Base-by-base conservation (phyloP, 1,140 invertebrate species). In the Episyrphus balteatus region DNA sequence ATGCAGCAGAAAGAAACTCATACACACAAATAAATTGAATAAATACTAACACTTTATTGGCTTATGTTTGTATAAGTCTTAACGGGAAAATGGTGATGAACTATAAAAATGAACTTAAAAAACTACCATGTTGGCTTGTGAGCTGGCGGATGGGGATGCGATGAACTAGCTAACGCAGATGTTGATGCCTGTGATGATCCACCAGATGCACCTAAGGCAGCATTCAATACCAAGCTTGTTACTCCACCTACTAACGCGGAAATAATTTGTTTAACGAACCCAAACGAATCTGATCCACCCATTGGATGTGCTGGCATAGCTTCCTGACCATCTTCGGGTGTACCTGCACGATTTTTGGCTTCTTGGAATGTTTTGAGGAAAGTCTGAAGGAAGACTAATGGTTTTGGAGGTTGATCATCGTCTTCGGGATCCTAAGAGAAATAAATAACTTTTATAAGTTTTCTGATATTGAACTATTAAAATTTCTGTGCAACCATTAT, bases 261-360 rank as follows among this genome's bases (percentile, higher is more conserved):
- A 10, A 61, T 54, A 37, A 68, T 57, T 30, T 65, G 61, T 42
- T 65, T 62, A 0, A 68, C 54, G 21, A 68, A 68, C 3, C 57
- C 54, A 1, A 56, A 55, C 0, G 64, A 65, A 49, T 65, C 61
- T 5, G 65, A 66, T 30, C 52, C 54, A 10, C 46, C 49, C 53
- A 5, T 46, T 45, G 7, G 44, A 40, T 7, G 49, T 48, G 18
- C 55, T 58, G 31, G 54, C 54, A 32, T 66, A 58, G 3, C 55
- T 34, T 58, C 57, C 17, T 59, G 59, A 0, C 52, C 50, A 0
- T 38, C 51, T 10, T 60, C 60, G 3, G 46, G 51, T 6, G 46
- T 44, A 5, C 33, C 44, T 0, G 50, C 55, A 1, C 60, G 54
- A 37, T 59, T 56, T 42, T 64, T 68, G 1, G 64, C 55, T 42